phyloP scores from a whole-genome alignment of 35 echinoderm and acorn worm species.

The Apostichopus californicus region DNA sequence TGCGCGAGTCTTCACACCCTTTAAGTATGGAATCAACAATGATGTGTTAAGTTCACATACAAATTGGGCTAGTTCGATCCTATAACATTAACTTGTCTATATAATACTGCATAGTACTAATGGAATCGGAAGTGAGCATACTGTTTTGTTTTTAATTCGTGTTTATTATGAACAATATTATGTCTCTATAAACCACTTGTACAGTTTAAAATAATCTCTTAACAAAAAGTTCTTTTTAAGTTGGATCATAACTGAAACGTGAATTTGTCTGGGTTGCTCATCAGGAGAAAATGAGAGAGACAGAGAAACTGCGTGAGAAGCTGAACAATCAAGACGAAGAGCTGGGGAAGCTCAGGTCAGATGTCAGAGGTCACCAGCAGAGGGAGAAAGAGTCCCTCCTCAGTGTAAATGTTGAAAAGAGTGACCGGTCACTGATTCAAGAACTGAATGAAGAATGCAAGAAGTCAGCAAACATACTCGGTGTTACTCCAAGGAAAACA shows the following conservation, averaged over 20 bases:
- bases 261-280: neutral
- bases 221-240: too few relatives aligned
- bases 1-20: too few relatives aligned
- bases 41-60: too few relatives aligned
- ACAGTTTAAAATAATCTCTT: too few relatives aligned
- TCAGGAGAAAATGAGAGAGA: slow-evolving; percentile 85
- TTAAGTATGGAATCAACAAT: too few relatives aligned
- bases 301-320: slow-evolving; percentile 68
- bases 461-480: slow-evolving; percentile 64
- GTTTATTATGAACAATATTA: too few relatives aligned
- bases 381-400: slow-evolving; percentile 61
- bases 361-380: slow-evolving; percentile 73
- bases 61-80: too few relatives aligned
- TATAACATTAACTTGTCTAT: too few relatives aligned
- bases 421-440: slow-evolving; percentile 57
- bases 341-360: slow-evolving; percentile 74
- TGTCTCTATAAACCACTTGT: too few relatives aligned
- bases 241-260: neutral
- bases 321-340: slow-evolving; percentile 81
- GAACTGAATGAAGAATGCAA: slow-evolving; percentile 93
- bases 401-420: slow-evolving; percentile 46
- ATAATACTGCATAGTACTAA: too few relatives aligned
- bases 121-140: too few relatives aligned
- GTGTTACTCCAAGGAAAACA: slow-evolving; percentile 61
- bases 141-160: too few relatives aligned